phyloP scores from a whole-genome alignment of 2,113 vertebrate species.

The Trogon melanurus region DNA sequence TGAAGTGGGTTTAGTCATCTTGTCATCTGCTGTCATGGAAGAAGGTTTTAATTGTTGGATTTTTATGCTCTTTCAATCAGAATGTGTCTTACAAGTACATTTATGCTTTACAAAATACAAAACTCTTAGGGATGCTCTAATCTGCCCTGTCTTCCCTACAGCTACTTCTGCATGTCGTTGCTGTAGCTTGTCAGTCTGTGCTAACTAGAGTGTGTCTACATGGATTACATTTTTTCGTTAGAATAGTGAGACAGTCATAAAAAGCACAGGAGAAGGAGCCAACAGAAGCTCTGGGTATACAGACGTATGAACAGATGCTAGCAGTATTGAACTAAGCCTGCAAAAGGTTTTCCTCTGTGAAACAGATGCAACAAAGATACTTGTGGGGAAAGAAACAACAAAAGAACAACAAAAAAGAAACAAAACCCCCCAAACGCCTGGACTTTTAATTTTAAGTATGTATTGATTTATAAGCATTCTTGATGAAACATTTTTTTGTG shows the following conservation, averaged over 20 bases:
- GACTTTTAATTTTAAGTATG: background rate
- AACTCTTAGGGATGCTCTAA: background rate
- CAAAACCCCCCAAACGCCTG: no score
- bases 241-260: background rate
- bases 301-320: background rate
- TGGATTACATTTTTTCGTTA: background rate
- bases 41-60: background rate
- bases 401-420: background rate
- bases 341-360: background rate
- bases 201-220: background rate
- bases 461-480: background rate
- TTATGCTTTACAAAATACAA: background rate
- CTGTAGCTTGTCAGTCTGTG: background rate
- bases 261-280: fast-evolving
- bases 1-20: background rate
- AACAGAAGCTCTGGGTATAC: background rate
- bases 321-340: background rate
- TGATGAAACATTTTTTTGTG: background rate
- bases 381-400: background rate
- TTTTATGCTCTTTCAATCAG: background rate
- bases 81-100: background rate
- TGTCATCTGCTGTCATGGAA: background rate
- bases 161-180: background rate
- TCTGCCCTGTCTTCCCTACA: background rate
- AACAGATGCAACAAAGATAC: background rate